Evolutionary conservation across 2,113 vertebrate genomes (phyloP), one percentile per base, ranked within the genome.

Genomic region (Lathamus discolor): DNA sequence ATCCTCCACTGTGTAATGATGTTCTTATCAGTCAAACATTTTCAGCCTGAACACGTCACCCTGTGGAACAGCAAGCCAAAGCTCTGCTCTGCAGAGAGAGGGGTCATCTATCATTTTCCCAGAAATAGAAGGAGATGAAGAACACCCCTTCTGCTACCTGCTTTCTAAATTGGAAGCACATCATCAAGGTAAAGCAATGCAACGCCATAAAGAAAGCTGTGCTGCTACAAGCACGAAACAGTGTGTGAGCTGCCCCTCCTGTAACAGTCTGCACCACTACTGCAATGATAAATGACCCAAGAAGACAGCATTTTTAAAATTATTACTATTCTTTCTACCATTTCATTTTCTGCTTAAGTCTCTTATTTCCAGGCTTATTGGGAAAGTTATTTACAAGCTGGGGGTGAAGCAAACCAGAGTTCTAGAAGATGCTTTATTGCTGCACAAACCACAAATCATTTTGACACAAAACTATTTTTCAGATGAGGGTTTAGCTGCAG

Each of bases 311-410:
- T 57, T 37, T 44, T 33, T 7, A 35, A 84, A 2, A n/a, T 69
- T 35, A 49, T 25, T 92, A 67, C 74, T 84, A 29, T 54, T 90
- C 57, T 51, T 46, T 33, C 61, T 61, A 55, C 37, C 44, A 62
- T 83, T 90, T 80, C 68, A 88, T 92, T 86, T 90, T 88, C 74
- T 95, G 77, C 66, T 87, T 29, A 78, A 44, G 61, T 89, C 64
- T 81, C 77, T 67, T 20, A 43, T 57, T 83, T 78, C 62, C 51
- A 59, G 51, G 64, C 28, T 81, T 76, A 80, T 2, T 76, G 80
- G 19, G 72, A 76, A 72, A 37, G 28, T 49, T 46, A 72, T 51
- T 89, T 68, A 9, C 41, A 57, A 72, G 24, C 64, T 17, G 4
- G 37, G 17, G 14, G 57, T 29, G 55, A 44, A 66, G n/a, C 14